Conservation (phyloP, 1,140 invertebrate genomes). For the Drosophila neocordata region DNA sequence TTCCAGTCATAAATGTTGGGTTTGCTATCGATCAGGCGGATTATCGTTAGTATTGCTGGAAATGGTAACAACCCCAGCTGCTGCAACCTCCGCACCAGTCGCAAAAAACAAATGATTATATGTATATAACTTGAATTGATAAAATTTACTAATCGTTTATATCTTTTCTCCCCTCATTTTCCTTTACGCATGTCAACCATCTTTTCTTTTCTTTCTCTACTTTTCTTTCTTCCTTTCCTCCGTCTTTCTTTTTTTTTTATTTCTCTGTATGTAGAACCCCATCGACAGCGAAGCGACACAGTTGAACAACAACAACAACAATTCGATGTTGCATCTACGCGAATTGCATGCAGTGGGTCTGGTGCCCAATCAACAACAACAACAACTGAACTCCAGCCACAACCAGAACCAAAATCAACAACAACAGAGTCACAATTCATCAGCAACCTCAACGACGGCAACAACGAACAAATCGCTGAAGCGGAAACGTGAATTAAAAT, state of each 20-base stretch:
- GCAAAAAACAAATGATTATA: slow-evolving; percentile 75
- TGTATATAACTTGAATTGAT: slow-evolving; percentile 14
- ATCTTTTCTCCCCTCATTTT: slow-evolving; percentile 11
- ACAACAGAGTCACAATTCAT: slow-evolving; percentile 27
- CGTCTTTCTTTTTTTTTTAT: neutral
- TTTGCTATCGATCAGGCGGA: slow-evolving; percentile 13
- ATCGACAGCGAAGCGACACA: slow-evolving; percentile 77
- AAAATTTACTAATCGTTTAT: slow-evolving; percentile 35
- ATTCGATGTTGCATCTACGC: slow-evolving; percentile 70
- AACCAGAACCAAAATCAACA: slow-evolving; percentile 47
- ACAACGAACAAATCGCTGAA: slow-evolving; percentile 66
- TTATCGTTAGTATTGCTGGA: slow-evolving; percentile 29
- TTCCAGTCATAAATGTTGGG: neutral
- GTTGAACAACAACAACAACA: slow-evolving; percentile 70
- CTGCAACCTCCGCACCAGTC: slow-evolving; percentile 80
- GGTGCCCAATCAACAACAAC: slow-evolving; percentile 72
- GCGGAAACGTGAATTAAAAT: slow-evolving; percentile 78
- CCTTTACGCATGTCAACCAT: neutral
- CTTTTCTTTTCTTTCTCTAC: neutral
- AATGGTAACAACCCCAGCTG: slow-evolving; percentile 13
- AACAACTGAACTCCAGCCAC: slow-evolving; percentile 34
- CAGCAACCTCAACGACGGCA: slow-evolving; percentile 26
- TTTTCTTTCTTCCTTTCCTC: neutral
- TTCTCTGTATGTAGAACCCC: slow-evolving; percentile 56
- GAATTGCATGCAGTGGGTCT: slow-evolving; percentile 81